Percentiles rank a stretch among this genome's conserved stretches.
Evolutionary conservation across 35 echinoderm and acorn worm species (phyloP).

Genomic region (Ophiothrix spiculata): DNA sequence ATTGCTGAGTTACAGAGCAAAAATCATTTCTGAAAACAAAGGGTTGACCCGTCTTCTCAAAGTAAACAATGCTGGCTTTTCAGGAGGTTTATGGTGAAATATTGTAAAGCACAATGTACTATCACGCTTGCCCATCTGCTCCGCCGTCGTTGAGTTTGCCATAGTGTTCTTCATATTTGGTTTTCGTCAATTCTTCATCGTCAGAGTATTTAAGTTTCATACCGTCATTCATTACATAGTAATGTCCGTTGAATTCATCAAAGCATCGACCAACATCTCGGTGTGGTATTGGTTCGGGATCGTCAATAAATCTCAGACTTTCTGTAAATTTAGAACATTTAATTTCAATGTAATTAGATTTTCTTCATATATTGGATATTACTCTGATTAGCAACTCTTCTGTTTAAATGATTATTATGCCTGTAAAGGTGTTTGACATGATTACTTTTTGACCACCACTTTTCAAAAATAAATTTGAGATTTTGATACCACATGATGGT

Average conservation of each 20-base stretch:
- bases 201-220: neutral
- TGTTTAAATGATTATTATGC: neutral
- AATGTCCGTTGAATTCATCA: constrained; percentile 9
- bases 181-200: neutral
- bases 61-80: too few species aligned
- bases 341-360: neutral
- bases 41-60: too few species aligned
- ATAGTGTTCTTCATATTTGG: constrained; percentile 1
- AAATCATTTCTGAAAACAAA: too few species aligned
- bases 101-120: too few species aligned
- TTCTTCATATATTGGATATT: neutral
- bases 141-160: too few species aligned
- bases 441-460: neutral
- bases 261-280: constrained; percentile 19
- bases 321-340: constrained; percentile 1
- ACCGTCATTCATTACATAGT: constrained; percentile 5
- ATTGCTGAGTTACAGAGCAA: too few species aligned
- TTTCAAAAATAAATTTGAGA: neutral
- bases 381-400: neutral
- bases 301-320: neutral
- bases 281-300: constrained; percentile 13
- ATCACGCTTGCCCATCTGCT: too few species aligned
- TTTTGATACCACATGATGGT: too few species aligned
- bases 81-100: too few species aligned
- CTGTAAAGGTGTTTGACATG: neutral